Percentiles rank a stretch among this genome's conserved stretches.
These are phyloP conservation scores for Enteromius afrohamiltoni DNA, from an alignment of 2,797 vertebrate genomes.

Conservation along the genomic window DNA sequence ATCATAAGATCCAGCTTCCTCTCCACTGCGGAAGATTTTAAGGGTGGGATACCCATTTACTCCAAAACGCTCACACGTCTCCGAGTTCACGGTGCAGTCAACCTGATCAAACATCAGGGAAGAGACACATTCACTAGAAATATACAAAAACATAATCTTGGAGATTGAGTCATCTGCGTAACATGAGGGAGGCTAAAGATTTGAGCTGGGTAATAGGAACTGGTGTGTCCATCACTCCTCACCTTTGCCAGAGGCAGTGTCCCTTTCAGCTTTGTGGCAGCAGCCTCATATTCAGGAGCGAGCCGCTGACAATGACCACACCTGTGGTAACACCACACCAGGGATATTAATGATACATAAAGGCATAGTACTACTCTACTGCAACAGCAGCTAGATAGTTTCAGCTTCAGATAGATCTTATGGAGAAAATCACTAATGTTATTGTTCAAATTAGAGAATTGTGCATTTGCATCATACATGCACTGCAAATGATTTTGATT, in stretches of 20 bases:
- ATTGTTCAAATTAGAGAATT: neutral
- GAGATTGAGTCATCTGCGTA: neutral
- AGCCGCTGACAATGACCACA: conserved; percentile 69
- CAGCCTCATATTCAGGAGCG: conserved; percentile 68
- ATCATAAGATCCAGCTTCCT: conserved; percentile 61
- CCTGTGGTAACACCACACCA: conserved; percentile 51
- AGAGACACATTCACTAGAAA: neutral
- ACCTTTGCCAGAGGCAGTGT: conserved; percentile 66
- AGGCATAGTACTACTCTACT: neutral
- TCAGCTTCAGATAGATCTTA: neutral
- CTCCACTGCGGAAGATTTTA: conserved; percentile 67
- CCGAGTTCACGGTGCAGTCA: conserved; percentile 65
- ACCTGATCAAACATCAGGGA: conserved; percentile 54
- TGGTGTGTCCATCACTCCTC: conserved; percentile 11
- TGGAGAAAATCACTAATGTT: neutral
- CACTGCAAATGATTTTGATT: neutral
- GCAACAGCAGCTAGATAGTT: neutral
- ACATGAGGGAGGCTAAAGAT: neutral
- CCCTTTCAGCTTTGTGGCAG: conserved; percentile 66
- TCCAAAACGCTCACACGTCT: conserved; percentile 64
- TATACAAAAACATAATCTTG: neutral
- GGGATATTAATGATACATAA: neutral
- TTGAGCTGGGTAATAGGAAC: neutral
- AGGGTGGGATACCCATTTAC: conserved; percentile 69
- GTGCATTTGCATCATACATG: neutral